Conservation (phyloP, 2,113 vertebrate species). For the Mus spicilegus region DNA sequence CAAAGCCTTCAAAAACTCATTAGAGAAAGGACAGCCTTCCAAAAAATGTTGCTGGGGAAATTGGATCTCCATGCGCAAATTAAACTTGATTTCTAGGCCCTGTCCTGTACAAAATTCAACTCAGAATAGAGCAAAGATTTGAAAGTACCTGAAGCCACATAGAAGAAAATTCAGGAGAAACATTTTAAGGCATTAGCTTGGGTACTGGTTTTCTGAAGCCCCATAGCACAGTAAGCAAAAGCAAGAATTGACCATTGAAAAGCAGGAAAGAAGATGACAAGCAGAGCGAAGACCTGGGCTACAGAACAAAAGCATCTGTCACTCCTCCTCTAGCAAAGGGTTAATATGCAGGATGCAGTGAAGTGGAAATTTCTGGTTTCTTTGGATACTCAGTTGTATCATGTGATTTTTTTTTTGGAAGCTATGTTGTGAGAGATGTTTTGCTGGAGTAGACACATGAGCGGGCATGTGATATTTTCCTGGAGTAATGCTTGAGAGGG, state of each 20-base stretch:
- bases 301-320: neutral
- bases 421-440: no score
- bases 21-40: neutral
- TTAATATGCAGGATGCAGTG: neutral
- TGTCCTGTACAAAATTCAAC: neutral
- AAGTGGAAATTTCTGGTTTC: no score
- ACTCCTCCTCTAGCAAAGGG: neutral
- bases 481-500: no score
- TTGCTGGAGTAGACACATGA: no score
- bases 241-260: neutral
- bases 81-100: neutral
- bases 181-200: neutral
- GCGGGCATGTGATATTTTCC: no score
- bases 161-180: neutral
- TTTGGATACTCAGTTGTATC: no score
- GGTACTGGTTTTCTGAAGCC: neutral
- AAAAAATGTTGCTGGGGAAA: no score
- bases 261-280: neutral
- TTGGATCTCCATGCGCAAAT: neutral
- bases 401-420: no score
- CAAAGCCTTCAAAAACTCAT: neutral
- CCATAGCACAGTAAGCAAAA: neutral
- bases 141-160: neutral
- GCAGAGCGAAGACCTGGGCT: neutral
- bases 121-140: neutral